Percentiles rank a stretch among this genome's conserved stretches.
phyloP scores from a whole-genome alignment of 2,888 invertebrate species.

The Sialis lutaria region DNA sequence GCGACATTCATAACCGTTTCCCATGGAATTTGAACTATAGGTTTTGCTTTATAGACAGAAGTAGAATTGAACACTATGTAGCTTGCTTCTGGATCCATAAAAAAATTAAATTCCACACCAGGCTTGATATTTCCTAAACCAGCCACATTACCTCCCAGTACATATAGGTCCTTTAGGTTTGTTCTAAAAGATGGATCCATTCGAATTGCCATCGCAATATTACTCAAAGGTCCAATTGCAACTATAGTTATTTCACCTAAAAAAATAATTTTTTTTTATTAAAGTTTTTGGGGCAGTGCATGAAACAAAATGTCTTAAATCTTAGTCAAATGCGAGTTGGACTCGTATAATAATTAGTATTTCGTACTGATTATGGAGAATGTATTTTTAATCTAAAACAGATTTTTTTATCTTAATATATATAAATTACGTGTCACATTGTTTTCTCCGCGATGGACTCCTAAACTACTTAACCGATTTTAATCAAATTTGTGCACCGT shows the following conservation, averaged over 20 bases:
- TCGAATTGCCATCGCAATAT: conserved; percentile 30
- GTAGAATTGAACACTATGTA: conserved; percentile 4
- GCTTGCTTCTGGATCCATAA: conserved; percentile 30
- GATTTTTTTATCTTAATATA: too few relatives aligned
- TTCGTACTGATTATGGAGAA: too few relatives aligned
- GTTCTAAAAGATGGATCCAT: conserved; percentile 19
- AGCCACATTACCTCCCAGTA: conserved; percentile 21
- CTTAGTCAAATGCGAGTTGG: too few relatives aligned
- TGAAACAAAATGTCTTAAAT: too few relatives aligned
- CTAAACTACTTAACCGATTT: too few relatives aligned
- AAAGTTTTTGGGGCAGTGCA: too few relatives aligned
- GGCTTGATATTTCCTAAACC: conserved; percentile 21
- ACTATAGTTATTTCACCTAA: conserved; percentile 19
- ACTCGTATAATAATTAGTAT: too few relatives aligned
- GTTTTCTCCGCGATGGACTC: too few relatives aligned
- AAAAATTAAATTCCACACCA: conserved; percentile 39
- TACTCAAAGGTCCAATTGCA: conserved; percentile 33
- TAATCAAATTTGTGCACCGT: too few relatives aligned
- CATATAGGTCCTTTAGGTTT: conserved; percentile 17
- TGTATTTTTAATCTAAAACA: too few relatives aligned
- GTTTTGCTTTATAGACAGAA: not conserved
- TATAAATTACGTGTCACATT: too few relatives aligned
- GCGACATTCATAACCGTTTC: conserved; percentile 6
- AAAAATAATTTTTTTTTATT: not conserved
- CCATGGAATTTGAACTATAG: conserved; percentile 1